Evolutionary conservation across 2,888 invertebrate species (phyloP).

Genomic region (Entomobrya multifasciata): DNA sequence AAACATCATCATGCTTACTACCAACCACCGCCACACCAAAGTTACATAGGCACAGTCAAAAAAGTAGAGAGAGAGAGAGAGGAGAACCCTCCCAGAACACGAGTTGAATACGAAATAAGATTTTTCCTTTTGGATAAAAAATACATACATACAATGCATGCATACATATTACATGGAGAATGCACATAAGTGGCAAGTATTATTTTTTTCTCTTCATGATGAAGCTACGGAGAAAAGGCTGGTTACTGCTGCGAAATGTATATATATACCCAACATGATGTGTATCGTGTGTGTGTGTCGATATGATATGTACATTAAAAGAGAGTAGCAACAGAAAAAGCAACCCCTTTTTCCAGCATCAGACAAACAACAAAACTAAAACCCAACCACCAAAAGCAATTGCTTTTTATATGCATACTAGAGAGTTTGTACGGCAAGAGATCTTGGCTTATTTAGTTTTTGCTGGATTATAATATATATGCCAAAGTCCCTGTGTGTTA

Average conservation of each 20-base stretch:
- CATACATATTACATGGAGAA: conserved; percentile 60
- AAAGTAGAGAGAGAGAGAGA: conserved; percentile 43
- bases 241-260: conserved; percentile 46
- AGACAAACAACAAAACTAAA: conserved; percentile 24
- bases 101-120: conserved; percentile 77
- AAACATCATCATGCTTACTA: no score
- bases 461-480: conserved; percentile 74
- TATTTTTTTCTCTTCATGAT: conserved; percentile 11
- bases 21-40: no score
- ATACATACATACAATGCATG: conserved; percentile 56
- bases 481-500: conserved; percentile 71
- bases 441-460: conserved; percentile 70
- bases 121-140: conserved; percentile 75
- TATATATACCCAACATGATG: background rate
- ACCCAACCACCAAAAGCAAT: conserved; percentile 53
- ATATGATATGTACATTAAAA: conserved; percentile 43
- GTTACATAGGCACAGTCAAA: no score
- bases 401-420: conserved; percentile 50
- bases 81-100: conserved; percentile 74
- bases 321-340: no score
- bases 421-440: conserved; percentile 8
- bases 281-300: conserved; percentile 59
- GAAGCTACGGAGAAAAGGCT: background rate
- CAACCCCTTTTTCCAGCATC: conserved; percentile 70
- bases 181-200: conserved; percentile 50